Conservation (phyloP, 2,113 vertebrate species). For the Falcunculus frontatus region DNA sequence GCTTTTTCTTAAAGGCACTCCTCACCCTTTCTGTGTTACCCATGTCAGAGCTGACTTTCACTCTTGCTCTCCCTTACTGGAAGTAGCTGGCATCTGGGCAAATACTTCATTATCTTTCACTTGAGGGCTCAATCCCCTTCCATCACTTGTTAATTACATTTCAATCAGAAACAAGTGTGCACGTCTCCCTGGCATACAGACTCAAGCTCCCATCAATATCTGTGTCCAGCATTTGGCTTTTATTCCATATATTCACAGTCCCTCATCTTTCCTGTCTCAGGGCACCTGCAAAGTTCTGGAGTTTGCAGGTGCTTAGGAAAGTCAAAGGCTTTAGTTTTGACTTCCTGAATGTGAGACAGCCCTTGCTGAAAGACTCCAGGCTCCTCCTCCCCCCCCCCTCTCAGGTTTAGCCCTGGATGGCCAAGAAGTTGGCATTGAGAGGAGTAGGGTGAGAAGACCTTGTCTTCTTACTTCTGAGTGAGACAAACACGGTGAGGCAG, state of each 20-base stretch:
- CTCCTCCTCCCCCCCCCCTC: neutral
- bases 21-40: neutral
- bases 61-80: neutral
- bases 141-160: constrained; percentile 26
- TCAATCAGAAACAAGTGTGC: neutral
- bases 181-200: neutral
- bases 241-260: constrained; percentile 17
- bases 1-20: neutral
- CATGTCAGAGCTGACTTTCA: neutral
- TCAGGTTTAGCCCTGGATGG: neutral
- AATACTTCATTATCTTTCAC: neutral
- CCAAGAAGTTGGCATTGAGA: neutral
- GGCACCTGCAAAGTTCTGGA: neutral
- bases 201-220: neutral
- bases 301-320: neutral
- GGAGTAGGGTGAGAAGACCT: neutral
- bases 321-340: neutral
- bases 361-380: neutral
- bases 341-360: neutral
- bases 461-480: neutral
- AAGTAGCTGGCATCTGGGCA: neutral
- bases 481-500: neutral
- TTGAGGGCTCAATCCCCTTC: neutral
- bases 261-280: neutral
- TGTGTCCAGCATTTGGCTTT: constrained; percentile 17